Evolutionary conservation across 2,797 vertebrate species (phyloP), one percentile per base, ranked within the genome.

Genomic region (Crocidura indochinensis): DNA sequence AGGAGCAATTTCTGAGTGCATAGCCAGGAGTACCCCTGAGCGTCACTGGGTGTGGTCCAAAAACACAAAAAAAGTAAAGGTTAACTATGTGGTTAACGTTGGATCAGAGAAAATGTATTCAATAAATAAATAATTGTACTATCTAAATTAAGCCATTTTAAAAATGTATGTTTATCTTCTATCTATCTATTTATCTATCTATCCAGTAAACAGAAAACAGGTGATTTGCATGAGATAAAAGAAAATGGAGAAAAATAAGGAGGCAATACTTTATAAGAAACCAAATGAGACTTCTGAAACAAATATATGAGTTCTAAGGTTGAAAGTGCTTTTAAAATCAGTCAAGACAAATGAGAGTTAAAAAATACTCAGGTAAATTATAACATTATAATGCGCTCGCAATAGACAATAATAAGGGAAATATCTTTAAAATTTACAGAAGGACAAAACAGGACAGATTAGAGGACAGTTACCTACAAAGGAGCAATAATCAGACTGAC

Each of bases 261-360:
- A 89, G 77, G 11, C 11, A 68, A 75, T 12, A 53, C 11, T 82
- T 68, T 29, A 44, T 65, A 53, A 65, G 19, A 86, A 38, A 38
- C 38, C 38, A 38, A 38, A 38, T 38, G 38, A 38, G 26, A 74
- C 77, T 44, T 44, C 53, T 82, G 19, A 88, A 22, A 79, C 88
- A 93, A 93, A 80, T 44, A 44, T 29, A 62, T 20, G 22, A 84
- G 27, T 29, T 53, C 27, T 47, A 73, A 68, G 76, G 53, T 51
- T 75, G 20, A 92, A 95, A 64, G 26, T 51, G 7, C 0, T 68
- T 9, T 31, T 7, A 75, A 69, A 38, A 82, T 0, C 17, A 60
- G n/a, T 76, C 7, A 85, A 64, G 17, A 73, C 53, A 87, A 91
- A 67, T 73, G 31, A 73, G 88, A 73, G 68, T 72, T 82, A 86